These are phyloP conservation scores for Acleris laterana DNA, from an alignment of 2,888 invertebrate genomes.

Conservation along the genomic window DNA sequence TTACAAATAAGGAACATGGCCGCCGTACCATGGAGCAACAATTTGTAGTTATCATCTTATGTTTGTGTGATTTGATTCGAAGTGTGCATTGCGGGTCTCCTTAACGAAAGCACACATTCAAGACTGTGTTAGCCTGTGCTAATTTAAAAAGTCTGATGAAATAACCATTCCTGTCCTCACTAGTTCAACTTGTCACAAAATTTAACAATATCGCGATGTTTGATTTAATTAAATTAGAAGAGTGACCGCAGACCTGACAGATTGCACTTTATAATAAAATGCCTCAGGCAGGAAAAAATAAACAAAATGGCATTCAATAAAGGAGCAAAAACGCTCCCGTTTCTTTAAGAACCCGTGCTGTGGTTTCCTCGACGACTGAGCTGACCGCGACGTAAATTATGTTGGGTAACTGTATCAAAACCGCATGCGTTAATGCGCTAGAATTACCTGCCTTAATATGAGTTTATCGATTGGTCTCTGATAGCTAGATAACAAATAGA, in stretches of 20 bases:
- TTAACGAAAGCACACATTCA: conserved; percentile 16
- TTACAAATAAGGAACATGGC: conserved; percentile 25
- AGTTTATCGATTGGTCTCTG: conserved; percentile 4
- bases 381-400: conserved; percentile 50
- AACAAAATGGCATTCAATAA: conserved; percentile 42
- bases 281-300: conserved; percentile 33
- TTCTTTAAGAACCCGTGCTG: conserved; percentile 54
- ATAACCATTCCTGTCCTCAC: not conserved
- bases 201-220: conserved; percentile 2
- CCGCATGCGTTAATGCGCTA: conserved; percentile 46
- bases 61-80: conserved; percentile 17
- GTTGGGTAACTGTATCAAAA: conserved; percentile 53
- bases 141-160: not conserved
- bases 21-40: conserved; percentile 12
- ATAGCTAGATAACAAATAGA: no score
- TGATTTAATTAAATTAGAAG: conserved; percentile 17
- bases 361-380: conserved; percentile 50
- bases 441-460: conserved; percentile 11
- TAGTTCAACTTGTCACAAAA: conserved; percentile 4
- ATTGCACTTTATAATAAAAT: conserved; percentile 33
- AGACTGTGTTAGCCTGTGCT: not conserved
- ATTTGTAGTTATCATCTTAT: conserved; percentile 3
- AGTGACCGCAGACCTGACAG: conserved; percentile 9
- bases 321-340: conserved; percentile 52
- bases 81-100: conserved; percentile 12